These are phyloP conservation scores for Rhadina sibilatrix DNA, from an alignment of 2,113 vertebrate genomes.

Conservation along the genomic window DNA sequence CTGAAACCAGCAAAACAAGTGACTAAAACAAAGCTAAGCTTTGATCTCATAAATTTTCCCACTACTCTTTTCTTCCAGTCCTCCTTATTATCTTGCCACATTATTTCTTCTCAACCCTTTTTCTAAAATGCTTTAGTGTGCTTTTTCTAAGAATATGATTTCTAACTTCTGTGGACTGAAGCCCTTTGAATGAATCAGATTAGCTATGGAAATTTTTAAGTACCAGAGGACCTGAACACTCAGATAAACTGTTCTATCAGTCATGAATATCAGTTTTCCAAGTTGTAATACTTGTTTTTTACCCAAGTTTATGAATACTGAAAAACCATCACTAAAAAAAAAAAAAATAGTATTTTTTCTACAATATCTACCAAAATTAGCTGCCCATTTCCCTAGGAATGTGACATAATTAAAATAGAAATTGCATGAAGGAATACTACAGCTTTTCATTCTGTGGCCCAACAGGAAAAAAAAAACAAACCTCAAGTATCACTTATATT, in stretches of 20 bases:
- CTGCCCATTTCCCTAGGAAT: neutral
- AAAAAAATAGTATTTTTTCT: neutral
- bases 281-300: neutral
- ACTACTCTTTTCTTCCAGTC: neutral
- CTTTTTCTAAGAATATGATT: neutral
- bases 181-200: neutral
- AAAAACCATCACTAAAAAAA: neutral
- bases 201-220: neutral
- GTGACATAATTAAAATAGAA: neutral
- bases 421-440: neutral
- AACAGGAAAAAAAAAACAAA: neutral
- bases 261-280: neutral
- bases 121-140: neutral
- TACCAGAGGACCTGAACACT: neutral
- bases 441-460: neutral
- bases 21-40: neutral
- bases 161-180: neutral
- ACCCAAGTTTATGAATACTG: neutral
- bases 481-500: neutral
- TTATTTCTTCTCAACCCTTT: neutral
- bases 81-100: neutral
- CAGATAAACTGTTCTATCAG: neutral
- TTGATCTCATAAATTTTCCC: neutral
- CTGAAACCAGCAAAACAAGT: neutral
- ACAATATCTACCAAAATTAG: neutral